Base-by-base conservation (phyloP, 2,113 vertebrate genomes). In the Caracal caracal region DNA sequence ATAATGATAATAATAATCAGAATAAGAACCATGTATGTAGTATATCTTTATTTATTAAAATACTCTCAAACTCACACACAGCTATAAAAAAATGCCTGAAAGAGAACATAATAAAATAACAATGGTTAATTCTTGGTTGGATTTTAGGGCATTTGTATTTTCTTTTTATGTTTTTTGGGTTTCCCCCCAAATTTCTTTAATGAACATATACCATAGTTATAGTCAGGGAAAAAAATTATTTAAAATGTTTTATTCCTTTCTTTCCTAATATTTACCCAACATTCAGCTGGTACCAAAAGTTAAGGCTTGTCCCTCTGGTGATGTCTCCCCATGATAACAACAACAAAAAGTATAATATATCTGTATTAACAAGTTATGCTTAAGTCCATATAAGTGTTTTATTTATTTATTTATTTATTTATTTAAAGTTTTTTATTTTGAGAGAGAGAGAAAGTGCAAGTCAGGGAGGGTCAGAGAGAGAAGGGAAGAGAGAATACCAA, bases 161-260 rank as follows among this genome's bases (percentile, higher is more conserved):
- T 95, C 13, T 70, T 85, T 82, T 78, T 43, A 73, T 49, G 5
- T 4, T 71, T 95, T 65, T 37, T 71, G 15, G n/a, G 28, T 97
- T 90, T 40, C 3, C 43, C 37, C 59, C 43, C 85, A 65, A 75
- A 87, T 43, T 71, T 87, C 19, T 90, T 94, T 40, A 88, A 33
- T 90, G 20, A 93, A 88, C 53, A 84, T 87, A 13, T 10, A 79
- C 13, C 8, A 63, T 19, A 28, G 47, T 53, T 75, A 65, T 10
- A 79, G 53, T 88, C 26, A 66, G 73, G n/a, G 10, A 26, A 51
- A 51, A 81, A 68, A 83, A 35, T 49, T 15, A n/a, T 22, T 65
- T 82, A 24, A 81, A 93, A 92, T 76, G 28, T 90, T 88, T 91
- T 24, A 83, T 71, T 80, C 43, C 15, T 84, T 88, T 90, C 37